Conservation (phyloP, 35 echinoderm and acorn worm genomes). For the Apostichopus japonicus region DNA sequence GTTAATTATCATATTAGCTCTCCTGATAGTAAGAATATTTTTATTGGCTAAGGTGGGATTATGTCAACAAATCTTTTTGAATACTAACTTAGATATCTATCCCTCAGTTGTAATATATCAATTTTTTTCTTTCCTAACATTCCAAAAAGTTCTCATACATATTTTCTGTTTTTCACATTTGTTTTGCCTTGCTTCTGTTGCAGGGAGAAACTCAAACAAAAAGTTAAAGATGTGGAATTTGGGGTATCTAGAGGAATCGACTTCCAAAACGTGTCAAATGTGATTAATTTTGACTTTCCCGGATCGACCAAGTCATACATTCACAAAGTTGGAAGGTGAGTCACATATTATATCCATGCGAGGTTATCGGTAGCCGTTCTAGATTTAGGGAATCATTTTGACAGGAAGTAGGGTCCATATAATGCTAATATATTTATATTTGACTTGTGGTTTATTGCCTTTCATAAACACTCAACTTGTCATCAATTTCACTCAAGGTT, state of each 20-base stretch:
- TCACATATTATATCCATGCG: neutral
- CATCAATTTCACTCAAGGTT: neutral
- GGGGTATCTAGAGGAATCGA: constrained; percentile 98
- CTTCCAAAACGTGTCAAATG: constrained; percentile 96
- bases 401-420: neutral
- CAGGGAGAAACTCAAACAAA: constrained; percentile 46
- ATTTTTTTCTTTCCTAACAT: no score
- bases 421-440: neutral
- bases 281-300: constrained; percentile 99
- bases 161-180: neutral
- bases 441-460: neutral
- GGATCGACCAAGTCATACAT: constrained; percentile 82
- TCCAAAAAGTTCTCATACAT: no score
- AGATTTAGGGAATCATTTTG: no score
- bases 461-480: no score
- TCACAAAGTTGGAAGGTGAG: constrained; percentile 98
- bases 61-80: no score
- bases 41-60: no score
- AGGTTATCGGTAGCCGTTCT: no score
- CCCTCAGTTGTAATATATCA: no score
- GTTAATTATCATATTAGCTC: no score
- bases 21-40: no score
- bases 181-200: neutral
- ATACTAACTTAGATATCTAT: no score
- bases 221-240: constrained; percentile 85